Evolutionary conservation across 2,113 vertebrate species (phyloP), one percentile per base, ranked within the genome.

Genomic region (Cephalopholis sonnerati): DNA sequence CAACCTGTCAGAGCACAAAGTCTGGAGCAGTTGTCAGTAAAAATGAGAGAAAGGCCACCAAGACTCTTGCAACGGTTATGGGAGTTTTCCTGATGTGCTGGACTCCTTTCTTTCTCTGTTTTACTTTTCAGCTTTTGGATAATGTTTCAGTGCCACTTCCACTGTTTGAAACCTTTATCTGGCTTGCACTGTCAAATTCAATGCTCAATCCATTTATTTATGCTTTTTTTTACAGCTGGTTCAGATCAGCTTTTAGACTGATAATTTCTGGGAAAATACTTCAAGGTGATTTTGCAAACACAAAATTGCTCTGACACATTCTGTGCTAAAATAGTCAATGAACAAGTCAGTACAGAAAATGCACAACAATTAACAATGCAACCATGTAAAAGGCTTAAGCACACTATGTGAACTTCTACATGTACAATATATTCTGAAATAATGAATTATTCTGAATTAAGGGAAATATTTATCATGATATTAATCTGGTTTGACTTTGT

Each of bases 21-120:
- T 39, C 48, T 46, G 76, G 77, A 70, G 29, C 20, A 16, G 10
- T 41, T 10, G 67, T 61, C 16, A 82, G 72, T 50, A 85, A 78
- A 39, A 71, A 15, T 12, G 58, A 61, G 18, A 61, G 17, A 36
- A 61, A 61, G 18, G 58, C 58, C 2, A 61, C 58, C 17, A 61
- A 36, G 36, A 61, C 17, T 63, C 20, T 39, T 32, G 61, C 32
- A 6, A 63, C n/a, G 3, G 32, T 63, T 20, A 63, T 63, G 32
- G 61, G 61, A 20, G 5, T 22, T 2, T 63, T 63, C n/a, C 10
- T 63, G 32, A 39, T 63, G 4, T 36, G 32, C 20, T 63, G 32
- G 61, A 18, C 20, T 63, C 61, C 61, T 39, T 41, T 63, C 11
- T 63, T 63, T 63, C 20, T 63, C 11, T 63, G 32, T 63, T 13